Conservation (phyloP, 2,797 vertebrate species). For the Pitangus sulphuratus region DNA sequence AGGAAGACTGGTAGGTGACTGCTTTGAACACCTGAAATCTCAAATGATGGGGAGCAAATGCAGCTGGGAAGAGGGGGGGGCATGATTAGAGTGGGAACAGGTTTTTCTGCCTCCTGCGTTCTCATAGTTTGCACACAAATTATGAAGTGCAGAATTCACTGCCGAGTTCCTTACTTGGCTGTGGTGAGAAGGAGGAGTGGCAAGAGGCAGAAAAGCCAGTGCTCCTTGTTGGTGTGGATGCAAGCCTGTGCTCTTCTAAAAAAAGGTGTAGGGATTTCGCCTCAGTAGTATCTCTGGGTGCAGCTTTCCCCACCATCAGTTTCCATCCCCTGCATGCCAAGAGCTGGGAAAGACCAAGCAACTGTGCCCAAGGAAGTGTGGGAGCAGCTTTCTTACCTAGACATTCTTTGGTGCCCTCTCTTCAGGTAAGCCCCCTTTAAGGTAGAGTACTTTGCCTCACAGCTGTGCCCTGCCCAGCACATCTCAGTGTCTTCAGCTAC, state of each 20-base stretch:
- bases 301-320: not conserved
- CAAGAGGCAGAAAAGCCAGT: not conserved
- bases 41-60: not conserved
- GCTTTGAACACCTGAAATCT: constrained; percentile 34
- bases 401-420: not conserved
- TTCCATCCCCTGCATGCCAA: not conserved
- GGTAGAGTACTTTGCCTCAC: fast-evolving
- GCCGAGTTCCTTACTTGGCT: not conserved
- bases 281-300: not conserved
- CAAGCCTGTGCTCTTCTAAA: not conserved
- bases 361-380: fast-evolving
- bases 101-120: constrained; percentile 54
- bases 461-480: too few species aligned
- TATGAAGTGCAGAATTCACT: not conserved
- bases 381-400: not conserved
- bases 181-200: not conserved
- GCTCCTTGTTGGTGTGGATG: not conserved
- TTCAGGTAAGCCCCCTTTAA: not conserved
- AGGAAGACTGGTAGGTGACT: not conserved
- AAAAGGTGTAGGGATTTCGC: fast-evolving
- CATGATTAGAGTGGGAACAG: not conserved
- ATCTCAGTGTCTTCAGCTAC: not conserved
- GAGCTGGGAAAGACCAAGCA: not conserved
- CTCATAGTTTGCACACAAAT: not conserved
- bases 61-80: not conserved